Percentiles rank a stretch among this genome's conserved stretches.
phyloP scores from a whole-genome alignment of 2,113 vertebrate genomes.

The Amblyopsis rosae region DNA sequence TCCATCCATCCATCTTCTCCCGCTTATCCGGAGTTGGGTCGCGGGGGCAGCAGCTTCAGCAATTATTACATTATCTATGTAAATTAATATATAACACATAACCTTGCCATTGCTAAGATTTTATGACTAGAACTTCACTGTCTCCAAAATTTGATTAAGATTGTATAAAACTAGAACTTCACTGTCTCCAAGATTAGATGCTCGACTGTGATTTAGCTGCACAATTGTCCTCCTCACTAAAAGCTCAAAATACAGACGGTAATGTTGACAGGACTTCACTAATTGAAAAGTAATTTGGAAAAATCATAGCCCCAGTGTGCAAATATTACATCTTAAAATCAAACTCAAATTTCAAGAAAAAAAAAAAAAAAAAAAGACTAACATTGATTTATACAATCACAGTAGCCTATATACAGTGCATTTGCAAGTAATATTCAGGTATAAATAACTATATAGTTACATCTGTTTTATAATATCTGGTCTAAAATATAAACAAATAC shows the following conservation, averaged over 20 bases:
- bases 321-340: too few species aligned
- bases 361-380: constrained; percentile 7
- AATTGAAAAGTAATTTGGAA: too few species aligned
- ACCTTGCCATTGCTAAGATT: too few species aligned
- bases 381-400: constrained; percentile 23
- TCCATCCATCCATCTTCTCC: too few species aligned
- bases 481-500: constrained; percentile 14
- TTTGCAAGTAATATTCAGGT: constrained; percentile 24
- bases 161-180: too few species aligned
- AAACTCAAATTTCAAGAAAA: too few species aligned
- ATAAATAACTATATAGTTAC: constrained; percentile 37
- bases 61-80: not conserved
- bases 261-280: not conserved
- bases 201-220: not conserved
- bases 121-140: too few species aligned
- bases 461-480: constrained; percentile 15
- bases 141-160: not conserved
- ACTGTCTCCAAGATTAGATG: not conserved
- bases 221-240: not conserved
- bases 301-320: too few species aligned
- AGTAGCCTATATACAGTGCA: constrained; percentile 31
- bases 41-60: too few species aligned
- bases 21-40: too few species aligned
- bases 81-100: not conserved
- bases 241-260: not conserved